Conservation (phyloP, 2,797 vertebrate genomes). For the Melanotaenia parkinsoni region DNA sequence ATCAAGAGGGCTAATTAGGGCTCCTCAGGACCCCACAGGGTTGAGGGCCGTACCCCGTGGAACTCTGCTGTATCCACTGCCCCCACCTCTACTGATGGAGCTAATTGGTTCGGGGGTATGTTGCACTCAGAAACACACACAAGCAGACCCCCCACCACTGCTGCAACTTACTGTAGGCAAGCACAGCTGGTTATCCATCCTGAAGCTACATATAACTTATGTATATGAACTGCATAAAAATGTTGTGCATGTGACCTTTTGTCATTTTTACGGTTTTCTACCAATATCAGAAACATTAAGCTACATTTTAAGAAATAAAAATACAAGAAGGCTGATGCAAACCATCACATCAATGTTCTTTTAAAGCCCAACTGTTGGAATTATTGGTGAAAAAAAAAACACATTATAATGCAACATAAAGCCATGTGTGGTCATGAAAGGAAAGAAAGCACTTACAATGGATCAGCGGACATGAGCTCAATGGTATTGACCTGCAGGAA, state of each 20-base stretch:
- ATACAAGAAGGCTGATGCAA: not conserved
- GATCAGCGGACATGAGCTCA: conserved; percentile 35
- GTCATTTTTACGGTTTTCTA: not conserved
- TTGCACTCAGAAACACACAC: conserved; percentile 32
- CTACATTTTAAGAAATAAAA: not conserved
- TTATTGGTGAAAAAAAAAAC: conserved; percentile 5
- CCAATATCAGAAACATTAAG: not conserved
- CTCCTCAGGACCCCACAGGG: conserved; percentile 78
- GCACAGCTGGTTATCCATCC: conserved; percentile 63
- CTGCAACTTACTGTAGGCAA: conserved; percentile 49
- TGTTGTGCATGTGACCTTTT: conserved; percentile 32
- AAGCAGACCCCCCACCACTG: conserved; percentile 49
- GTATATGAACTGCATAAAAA: conserved; percentile 43
- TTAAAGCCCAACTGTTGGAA: not conserved
- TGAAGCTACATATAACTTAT: conserved; percentile 69
- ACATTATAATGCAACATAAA: conserved; percentile 32
- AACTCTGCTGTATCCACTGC: conserved; percentile 52
- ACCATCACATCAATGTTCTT: not conserved
- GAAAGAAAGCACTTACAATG: conserved; percentile 36
- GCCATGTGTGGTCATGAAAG: conserved; percentile 36
- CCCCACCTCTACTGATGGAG: conserved; percentile 51
- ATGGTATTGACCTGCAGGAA: conserved; percentile 44
- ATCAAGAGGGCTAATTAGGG: conserved; percentile 84
- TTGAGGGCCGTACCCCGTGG: conserved; percentile 65
- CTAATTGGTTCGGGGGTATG: conserved; percentile 75